Evolutionary conservation across 2,797 vertebrate species (phyloP).

Genomic region (Meda fulgida): DNA sequence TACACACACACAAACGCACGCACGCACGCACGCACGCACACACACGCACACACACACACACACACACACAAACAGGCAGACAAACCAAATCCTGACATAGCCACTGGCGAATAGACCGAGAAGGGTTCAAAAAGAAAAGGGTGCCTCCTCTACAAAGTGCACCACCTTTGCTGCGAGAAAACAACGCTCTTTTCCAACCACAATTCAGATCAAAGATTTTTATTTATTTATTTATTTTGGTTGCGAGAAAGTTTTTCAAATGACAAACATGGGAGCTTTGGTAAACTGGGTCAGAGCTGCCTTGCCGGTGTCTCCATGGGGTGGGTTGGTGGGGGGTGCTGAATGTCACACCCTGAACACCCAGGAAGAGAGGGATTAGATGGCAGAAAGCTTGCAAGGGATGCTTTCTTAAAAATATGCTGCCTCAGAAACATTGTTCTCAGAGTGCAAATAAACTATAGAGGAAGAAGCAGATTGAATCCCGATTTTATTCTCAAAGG

Average conservation of each 20-base stretch:
- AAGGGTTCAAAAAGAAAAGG: slow-evolving; percentile 57
- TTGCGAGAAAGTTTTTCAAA: slow-evolving; percentile 61
- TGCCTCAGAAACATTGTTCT: slow-evolving; percentile 62
- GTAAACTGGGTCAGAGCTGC: slow-evolving; percentile 76
- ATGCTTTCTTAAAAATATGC: slow-evolving; percentile 56
- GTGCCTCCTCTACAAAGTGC: slow-evolving; percentile 62
- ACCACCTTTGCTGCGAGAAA: slow-evolving; percentile 73
- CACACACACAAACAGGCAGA: slow-evolving; percentile 34
- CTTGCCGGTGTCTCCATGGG: slow-evolving; percentile 58
- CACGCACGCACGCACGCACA: too few species aligned
- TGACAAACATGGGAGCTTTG: slow-evolving; percentile 68
- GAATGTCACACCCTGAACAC: slow-evolving; percentile 60
- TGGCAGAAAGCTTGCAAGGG: slow-evolving; percentile 58
- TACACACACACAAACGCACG: too few species aligned
- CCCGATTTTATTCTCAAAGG: slow-evolving; percentile 25
- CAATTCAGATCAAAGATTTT: slow-evolving; percentile 76
- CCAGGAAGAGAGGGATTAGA: slow-evolving; percentile 63
- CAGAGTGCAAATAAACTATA: slow-evolving; percentile 55
- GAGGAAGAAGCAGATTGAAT: slow-evolving; percentile 29
- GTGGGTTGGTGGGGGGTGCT: slow-evolving; percentile 54
- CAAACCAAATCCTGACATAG: slow-evolving; percentile 51
- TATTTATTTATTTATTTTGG: slow-evolving; percentile 49
- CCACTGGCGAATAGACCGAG: slow-evolving; percentile 47
- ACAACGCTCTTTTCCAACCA: slow-evolving; percentile 74
- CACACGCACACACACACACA: not conserved